Evolutionary conservation across 1,140 invertebrate species (phyloP).

Genomic region (Coptotermes formosanus): DNA sequence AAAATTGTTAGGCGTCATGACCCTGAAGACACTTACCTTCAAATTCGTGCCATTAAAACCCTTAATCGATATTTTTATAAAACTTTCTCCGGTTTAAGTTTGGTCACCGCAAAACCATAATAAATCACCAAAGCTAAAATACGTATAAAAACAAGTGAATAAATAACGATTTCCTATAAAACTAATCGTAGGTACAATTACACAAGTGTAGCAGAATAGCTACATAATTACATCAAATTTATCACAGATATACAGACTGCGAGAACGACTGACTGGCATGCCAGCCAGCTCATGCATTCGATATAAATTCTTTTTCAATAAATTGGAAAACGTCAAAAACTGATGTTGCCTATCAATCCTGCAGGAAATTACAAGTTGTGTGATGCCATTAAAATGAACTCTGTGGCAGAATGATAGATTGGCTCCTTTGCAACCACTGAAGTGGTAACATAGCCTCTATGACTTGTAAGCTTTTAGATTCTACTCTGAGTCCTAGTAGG

Average conservation of each 20-base stretch:
- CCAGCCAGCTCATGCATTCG: background rate
- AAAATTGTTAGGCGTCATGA: too few relatives aligned
- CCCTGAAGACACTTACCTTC: too few relatives aligned
- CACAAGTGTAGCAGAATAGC: background rate
- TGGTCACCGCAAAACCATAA: too few relatives aligned
- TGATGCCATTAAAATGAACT: constrained; percentile 3
- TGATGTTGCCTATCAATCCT: background rate
- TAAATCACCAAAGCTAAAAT: too few relatives aligned
- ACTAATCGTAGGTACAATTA: background rate
- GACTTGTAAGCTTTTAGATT: too few relatives aligned
- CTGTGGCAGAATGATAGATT: too few relatives aligned
- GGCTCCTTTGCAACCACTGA: too few relatives aligned
- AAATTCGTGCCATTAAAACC: too few relatives aligned
- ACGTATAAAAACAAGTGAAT: background rate
- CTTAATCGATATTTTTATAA: too few relatives aligned
- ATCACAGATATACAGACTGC: background rate
- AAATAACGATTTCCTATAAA: background rate
- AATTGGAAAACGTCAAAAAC: constrained; percentile 19
- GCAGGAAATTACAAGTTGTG: background rate
- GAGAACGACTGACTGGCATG: background rate
- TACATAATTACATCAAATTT: background rate
- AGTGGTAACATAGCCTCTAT: too few relatives aligned
- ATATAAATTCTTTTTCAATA: background rate
- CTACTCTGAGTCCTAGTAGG: too few relatives aligned
- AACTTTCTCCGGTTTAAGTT: too few relatives aligned